phyloP scores from a whole-genome alignment of 2,113 vertebrate genomes.

The Struthidea cinerea region DNA sequence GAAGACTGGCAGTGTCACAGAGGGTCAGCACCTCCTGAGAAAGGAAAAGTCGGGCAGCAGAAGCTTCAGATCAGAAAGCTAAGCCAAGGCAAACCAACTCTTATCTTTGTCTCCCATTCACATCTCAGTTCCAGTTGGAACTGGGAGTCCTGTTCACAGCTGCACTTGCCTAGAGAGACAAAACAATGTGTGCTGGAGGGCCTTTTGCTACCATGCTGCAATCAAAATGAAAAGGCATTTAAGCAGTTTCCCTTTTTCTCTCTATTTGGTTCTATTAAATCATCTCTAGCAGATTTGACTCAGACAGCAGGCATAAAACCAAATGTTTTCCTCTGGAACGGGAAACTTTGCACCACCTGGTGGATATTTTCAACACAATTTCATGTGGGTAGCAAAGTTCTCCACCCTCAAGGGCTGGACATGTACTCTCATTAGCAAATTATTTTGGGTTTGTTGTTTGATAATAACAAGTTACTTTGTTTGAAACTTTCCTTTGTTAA shows the following conservation, averaged over 20 bases:
- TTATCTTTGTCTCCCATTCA: neutral
- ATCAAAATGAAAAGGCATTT: neutral
- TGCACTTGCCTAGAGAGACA: neutral
- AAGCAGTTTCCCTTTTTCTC: neutral
- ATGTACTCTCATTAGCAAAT: neutral
- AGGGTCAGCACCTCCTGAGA: fast-evolving
- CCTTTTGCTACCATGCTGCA: neutral
- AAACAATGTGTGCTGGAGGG: neutral
- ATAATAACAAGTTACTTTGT: neutral
- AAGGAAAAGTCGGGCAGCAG: neutral
- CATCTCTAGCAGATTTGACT: neutral
- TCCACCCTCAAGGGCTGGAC: neutral
- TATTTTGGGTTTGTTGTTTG: neutral
- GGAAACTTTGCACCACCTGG: neutral
- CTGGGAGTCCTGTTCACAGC: neutral
- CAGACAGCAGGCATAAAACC: neutral
- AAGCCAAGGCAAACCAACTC: neutral
- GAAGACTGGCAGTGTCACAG: neutral
- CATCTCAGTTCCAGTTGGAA: neutral
- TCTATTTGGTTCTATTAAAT: neutral
- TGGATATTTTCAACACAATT: neutral
- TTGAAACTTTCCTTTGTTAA: neutral
- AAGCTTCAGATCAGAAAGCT: neutral
- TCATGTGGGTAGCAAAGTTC: neutral
- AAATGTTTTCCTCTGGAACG: neutral